phyloP scores from a whole-genome alignment of 2,888 invertebrate species.

The Drosophila maculinotata region DNA sequence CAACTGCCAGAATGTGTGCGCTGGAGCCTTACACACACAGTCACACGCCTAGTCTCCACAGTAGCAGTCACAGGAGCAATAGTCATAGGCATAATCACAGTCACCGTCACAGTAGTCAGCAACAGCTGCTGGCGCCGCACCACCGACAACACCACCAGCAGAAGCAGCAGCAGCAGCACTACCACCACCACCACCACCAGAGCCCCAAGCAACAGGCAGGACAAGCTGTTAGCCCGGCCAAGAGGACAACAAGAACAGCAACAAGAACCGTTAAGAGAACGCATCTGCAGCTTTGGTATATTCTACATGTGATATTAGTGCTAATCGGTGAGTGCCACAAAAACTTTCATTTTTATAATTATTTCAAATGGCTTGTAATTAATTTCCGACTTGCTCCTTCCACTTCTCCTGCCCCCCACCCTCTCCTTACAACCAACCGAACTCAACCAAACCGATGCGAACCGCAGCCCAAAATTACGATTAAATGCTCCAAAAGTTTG shows the following conservation, averaged over 20 bases:
- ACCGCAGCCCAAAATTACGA: conserved; percentile 9
- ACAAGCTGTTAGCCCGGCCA: conserved; percentile 36
- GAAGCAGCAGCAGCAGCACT: conserved; percentile 44
- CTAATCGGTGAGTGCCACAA: conserved; percentile 82
- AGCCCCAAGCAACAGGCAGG: conserved; percentile 59
- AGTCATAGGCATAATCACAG: conserved; percentile 14
- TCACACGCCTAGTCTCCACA: background rate
- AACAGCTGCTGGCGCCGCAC: conserved; percentile 47
- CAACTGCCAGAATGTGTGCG: conserved; percentile 63
- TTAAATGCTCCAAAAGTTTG: conserved; percentile 39
- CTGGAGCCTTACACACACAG: conserved; percentile 57
- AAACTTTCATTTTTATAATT: conserved; percentile 32
- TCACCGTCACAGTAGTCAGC: conserved; percentile 24
- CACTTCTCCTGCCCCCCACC: too few species aligned
- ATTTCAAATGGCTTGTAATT: conserved; percentile 56
- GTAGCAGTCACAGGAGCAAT: conserved; percentile 8
- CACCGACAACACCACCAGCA: conserved; percentile 37
- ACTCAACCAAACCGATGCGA: background rate
- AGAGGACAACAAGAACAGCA: conserved; percentile 37
- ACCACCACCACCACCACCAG: conserved; percentile 38
- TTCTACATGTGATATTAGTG: conserved; percentile 84
- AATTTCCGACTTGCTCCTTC: too few species aligned
- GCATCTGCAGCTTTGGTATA: conserved; percentile 80
- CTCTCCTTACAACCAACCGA: too few species aligned
- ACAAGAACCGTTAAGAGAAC: conserved; percentile 36